Evolutionary conservation across 2,113 vertebrate genomes (phyloP).

Genomic region (Paedocypris sp.): DNA sequence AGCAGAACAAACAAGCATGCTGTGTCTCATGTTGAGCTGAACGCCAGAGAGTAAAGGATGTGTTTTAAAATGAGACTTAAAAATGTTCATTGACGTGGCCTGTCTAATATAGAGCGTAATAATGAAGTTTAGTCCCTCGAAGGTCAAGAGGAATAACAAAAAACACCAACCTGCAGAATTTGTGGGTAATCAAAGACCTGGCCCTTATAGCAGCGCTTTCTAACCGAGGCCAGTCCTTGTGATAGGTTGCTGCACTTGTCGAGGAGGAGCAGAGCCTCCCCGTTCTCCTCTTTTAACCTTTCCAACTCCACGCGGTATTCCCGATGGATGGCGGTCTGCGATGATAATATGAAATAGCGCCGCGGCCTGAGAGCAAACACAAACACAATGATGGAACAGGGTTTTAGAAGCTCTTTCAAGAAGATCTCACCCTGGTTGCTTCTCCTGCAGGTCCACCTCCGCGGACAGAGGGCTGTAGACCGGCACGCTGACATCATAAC

Average conservation of each 20-base stretch:
- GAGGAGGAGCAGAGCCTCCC: conserved; percentile 74
- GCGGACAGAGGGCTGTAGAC: conserved; percentile 85
- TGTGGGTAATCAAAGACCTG: conserved; percentile 90
- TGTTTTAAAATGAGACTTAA: too few species aligned
- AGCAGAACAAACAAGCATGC: too few species aligned
- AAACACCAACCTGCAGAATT: conserved; percentile 76
- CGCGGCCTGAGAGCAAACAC: conserved; percentile 60
- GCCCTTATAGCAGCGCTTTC: conserved; percentile 80
- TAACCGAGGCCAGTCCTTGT: conserved; percentile 60
- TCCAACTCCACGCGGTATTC: conserved; percentile 83
- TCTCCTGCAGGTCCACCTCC: conserved; percentile 79
- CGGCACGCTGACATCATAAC: conserved; percentile 95
- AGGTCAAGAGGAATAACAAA: neutral
- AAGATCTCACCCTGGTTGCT: conserved; percentile 80
- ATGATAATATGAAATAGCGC: conserved; percentile 81
- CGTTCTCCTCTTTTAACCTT: conserved; percentile 78
- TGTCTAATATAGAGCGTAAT: neutral
- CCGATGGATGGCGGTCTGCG: conserved; percentile 79
- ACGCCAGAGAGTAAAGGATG: too few species aligned
- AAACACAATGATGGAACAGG: neutral
- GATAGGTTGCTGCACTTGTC: conserved; percentile 91
- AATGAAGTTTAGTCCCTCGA: neutral
- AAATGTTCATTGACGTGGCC: too few species aligned
- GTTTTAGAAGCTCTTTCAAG: too few species aligned
- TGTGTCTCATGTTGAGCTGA: too few species aligned